phyloP scores from a whole-genome alignment of 2,888 invertebrate genomes.

The Margaritifera margaritifera region DNA sequence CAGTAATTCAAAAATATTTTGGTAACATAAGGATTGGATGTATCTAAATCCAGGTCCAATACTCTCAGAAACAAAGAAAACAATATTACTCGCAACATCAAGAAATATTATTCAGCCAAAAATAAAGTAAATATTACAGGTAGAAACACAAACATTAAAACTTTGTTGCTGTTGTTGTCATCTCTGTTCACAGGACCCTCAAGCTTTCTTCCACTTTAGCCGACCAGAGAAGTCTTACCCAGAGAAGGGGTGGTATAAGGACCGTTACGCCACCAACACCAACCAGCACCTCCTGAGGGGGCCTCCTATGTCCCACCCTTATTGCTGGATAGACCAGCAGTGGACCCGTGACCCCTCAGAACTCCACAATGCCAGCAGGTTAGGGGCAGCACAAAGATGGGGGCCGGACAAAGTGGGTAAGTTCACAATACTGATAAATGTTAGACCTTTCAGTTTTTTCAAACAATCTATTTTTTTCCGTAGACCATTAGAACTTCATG shows the following conservation, averaged over 20 bases:
- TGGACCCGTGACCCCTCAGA: conserved; percentile 56
- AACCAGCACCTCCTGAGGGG: conserved; percentile 61
- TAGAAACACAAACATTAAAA: neutral
- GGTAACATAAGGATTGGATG: too few species aligned
- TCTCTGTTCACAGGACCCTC: conserved; percentile 45
- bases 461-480: too few species aligned
- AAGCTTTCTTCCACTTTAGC: conserved; percentile 52
- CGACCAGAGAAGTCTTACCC: conserved; percentile 41
- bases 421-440: conserved; percentile 3
- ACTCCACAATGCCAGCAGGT: conserved; percentile 65
- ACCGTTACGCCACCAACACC: conserved; percentile 59
- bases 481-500: too few species aligned
- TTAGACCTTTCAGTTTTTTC: too few species aligned
- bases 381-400: conserved; percentile 68
- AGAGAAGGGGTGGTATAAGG: conserved; percentile 49
- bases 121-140: too few species aligned
- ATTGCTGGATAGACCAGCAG: conserved; percentile 64
- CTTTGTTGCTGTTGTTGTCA: neutral
- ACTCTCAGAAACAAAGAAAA: too few species aligned
- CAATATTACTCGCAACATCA: too few species aligned
- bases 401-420: conserved; percentile 70
- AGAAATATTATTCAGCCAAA: too few species aligned
- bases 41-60: too few species aligned
- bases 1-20: too few species aligned
- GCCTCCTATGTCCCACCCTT: conserved; percentile 45